Base-by-base conservation (phyloP, 2,113 vertebrate genomes). In the Platichthys stellatus region DNA sequence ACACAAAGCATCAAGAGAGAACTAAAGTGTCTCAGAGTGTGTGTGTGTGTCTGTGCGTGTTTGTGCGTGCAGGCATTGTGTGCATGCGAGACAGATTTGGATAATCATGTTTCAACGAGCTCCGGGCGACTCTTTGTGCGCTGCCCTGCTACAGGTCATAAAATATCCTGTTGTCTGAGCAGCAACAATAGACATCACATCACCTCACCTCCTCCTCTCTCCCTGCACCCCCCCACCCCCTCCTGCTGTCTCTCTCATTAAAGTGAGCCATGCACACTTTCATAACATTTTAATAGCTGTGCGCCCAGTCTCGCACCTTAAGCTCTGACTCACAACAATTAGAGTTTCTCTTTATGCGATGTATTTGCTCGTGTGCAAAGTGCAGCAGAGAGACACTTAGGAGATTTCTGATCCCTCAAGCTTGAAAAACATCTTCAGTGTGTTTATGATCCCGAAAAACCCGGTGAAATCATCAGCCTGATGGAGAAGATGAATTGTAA, bases 41-140 rank as follows among this genome's bases (percentile, higher is more conserved):
- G 54, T 31, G 21, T 7, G 54, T 57, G 54, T 24, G 21, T 47
- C 20, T 20, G 28, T 40, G 11, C 58, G 6, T 18, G 12, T 5
- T 20, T 26, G 12, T 47, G 72, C 3, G 20, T 38, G 63, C 5
- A 35, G 24, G 59, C 5, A 35, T 28, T 31, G 2, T 49, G 2
- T 63, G 62, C 54, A 20, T 6, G 49, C 38, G 3, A 54, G 64
- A 69, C 43, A 63, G 21, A 77, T 88, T 86, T 78, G 64, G 80
- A 85, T 91, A 88, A 90, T 89, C 59, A 47, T 60, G 71, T 86
- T 89, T 71, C 77, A 75, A 72, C 24, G 63, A 78, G 86, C 88
- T 82, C 57, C 0, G 26, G 53, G 74, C n/a, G 5, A 26, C 69
- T 86, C 72, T 63, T 73, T 84, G 76, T 82, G 31, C 49, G 0